Base-by-base conservation (phyloP, 2,888 invertebrate species). In the Girardia tigrina region DNA sequence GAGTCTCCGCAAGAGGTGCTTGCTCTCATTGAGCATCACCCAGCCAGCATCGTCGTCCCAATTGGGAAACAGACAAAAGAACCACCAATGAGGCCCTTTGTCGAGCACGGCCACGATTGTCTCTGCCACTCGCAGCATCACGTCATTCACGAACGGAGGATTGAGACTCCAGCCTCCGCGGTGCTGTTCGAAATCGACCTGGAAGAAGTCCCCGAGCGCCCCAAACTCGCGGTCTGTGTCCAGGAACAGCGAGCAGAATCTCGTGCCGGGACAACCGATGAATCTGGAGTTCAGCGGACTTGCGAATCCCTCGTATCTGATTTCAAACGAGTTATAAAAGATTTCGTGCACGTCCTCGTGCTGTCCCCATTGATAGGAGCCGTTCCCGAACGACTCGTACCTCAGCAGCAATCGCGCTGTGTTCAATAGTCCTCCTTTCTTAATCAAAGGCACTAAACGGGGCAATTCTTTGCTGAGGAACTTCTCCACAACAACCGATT, bases 341-440 rank as follows among this genome's bases (percentile, higher is more conserved):
- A 74, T 8, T 27, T 42, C 23, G 28, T 74, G 74, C 4, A 74
- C 72, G 20, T 27, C 28, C 26, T 29, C 20, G 2, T 69, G 74
- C 26, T 74, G 71, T 20, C 74, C 74, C 74, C 74, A 74, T 42
- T 74, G 74, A 70, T 42, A 56, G 28, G 71, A 71, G 14, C 74
- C 74, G 20, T 27, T 42, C 16, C 74, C 74, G 71, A 74, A 42
- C 4, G 74, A 74, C 28, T 74, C 74, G 74, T 74, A 74, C n/a
- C 74, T 69, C 1, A 74, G 74, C 73, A 74, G 74, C 74, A 74
- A 71, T 0, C 42, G 36, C 16, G 74, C 74, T 42, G 74, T 73
- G 20, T 20, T 71, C 16, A 28, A 27, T 1, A 74, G 14, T 29
- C 74, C 74, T n/a, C 29, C 29, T 71, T 69, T 42, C 28, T 73